Percentiles rank a stretch among this genome's conserved stretches.
Conservation (phyloP, 2,888 invertebrate genomes). For the Drosophila anomalipes region DNA sequence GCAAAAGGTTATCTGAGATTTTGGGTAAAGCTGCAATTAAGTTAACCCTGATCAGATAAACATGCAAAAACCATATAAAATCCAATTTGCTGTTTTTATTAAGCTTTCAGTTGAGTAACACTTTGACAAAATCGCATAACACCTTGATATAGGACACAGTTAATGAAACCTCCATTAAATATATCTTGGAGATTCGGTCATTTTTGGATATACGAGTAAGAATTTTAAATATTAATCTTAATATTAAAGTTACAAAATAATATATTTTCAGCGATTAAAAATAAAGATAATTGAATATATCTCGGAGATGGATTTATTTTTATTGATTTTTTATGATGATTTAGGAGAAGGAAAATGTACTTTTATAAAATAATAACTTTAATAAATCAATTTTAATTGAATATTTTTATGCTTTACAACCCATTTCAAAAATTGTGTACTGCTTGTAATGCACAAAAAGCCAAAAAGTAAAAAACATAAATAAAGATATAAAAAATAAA, state of each 20-base stretch:
- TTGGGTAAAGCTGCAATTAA: neutral
- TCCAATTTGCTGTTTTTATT: neutral
- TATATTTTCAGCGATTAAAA: neutral
- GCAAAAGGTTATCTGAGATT: neutral
- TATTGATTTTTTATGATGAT: neutral
- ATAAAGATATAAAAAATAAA: neutral
- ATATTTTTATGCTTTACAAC: neutral
- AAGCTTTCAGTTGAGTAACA: neutral
- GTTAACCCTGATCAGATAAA: neutral
- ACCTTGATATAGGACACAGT: neutral
- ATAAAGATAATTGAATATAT: too few species aligned
- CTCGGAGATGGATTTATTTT: neutral
- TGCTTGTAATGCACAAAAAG: neutral
- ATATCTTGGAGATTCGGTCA: neutral
- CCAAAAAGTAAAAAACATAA: neutral
- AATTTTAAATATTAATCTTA: neutral
- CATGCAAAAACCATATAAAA: neutral
- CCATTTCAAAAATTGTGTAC: neutral
- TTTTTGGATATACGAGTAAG: neutral
- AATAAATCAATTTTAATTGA: neutral
- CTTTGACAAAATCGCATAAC: neutral
- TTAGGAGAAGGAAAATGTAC: neutral
- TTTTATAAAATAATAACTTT: neutral
- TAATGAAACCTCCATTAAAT: neutral
- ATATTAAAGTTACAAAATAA: neutral